Conservation (phyloP, 2,113 vertebrate genomes). For the Cynopterus brachyotis region DNA sequence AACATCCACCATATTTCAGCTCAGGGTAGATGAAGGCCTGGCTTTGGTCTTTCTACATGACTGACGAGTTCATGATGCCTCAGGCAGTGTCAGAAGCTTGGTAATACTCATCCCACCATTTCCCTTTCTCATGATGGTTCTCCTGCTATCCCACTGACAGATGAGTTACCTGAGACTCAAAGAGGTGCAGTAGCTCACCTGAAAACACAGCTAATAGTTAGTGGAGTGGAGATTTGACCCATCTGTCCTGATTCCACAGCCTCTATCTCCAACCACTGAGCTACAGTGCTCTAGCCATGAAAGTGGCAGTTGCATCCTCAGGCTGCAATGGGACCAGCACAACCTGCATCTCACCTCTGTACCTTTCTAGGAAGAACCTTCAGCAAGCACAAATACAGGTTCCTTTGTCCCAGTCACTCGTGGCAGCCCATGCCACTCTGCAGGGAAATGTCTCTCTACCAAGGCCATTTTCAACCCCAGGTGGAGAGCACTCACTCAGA, state of each 20-base stretch:
- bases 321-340: background rate
- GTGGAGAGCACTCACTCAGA: background rate
- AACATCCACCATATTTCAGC: background rate
- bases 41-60: background rate
- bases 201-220: fast-evolving
- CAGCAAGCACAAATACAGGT: fast-evolving
- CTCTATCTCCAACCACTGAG: background rate
- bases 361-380: background rate
- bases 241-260: background rate
- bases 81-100: background rate
- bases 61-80: fast-evolving
- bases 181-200: fast-evolving
- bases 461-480: background rate
- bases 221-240: background rate
- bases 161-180: background rate
- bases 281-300: fast-evolving
- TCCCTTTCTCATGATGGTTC: fast-evolving
- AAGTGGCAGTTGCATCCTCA: background rate
- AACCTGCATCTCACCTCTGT: fast-evolving
- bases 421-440: background rate
- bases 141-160: background rate
- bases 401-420: background rate
- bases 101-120: fast-evolving
- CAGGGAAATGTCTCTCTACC: background rate
- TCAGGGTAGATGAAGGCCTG: no score